Percentiles rank a stretch among this genome's conserved stretches.
These are phyloP conservation scores for Megaustenia siamemsis DNA, from an alignment of 2,888 invertebrate species.

Conservation along the genomic window DNA sequence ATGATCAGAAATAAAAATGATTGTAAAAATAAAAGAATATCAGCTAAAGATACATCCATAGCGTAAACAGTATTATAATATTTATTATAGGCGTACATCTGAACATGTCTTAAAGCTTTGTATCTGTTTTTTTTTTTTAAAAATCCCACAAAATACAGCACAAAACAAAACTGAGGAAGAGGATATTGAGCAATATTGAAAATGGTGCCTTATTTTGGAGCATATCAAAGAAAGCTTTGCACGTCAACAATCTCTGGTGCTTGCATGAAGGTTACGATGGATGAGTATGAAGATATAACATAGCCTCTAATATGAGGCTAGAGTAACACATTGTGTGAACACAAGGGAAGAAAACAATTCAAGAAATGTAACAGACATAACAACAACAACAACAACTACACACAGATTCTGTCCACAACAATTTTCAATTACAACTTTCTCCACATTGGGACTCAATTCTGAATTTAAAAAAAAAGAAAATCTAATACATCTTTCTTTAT, in stretches of 20 bases:
- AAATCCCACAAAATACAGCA: background rate
- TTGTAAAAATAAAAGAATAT: background rate
- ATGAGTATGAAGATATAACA: background rate
- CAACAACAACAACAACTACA: too few relatives aligned
- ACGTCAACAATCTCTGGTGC: constrained; percentile 19
- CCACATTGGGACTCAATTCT: too few relatives aligned
- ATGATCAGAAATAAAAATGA: background rate
- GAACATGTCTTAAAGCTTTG: constrained; percentile 29
- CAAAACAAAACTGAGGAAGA: constrained; percentile 5
- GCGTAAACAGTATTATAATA: constrained; percentile 21
- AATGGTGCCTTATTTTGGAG: background rate
- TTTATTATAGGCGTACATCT: background rate
- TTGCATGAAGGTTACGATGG: background rate
- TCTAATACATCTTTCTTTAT: too few relatives aligned
- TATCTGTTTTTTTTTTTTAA: background rate
- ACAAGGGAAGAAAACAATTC: too few relatives aligned
- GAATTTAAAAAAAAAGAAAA: too few relatives aligned
- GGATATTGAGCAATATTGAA: constrained; percentile 42
- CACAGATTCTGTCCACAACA: too few relatives aligned
- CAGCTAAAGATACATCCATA: background rate
- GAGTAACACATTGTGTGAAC: too few relatives aligned
- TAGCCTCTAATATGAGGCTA: background rate
- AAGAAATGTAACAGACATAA: too few relatives aligned
- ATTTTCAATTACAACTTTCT: too few relatives aligned
- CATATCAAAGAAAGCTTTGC: constrained; percentile 14